These are phyloP conservation scores for Pangasius larnaudii DNA, from an alignment of 2,797 vertebrate species.

Conservation along the genomic window DNA sequence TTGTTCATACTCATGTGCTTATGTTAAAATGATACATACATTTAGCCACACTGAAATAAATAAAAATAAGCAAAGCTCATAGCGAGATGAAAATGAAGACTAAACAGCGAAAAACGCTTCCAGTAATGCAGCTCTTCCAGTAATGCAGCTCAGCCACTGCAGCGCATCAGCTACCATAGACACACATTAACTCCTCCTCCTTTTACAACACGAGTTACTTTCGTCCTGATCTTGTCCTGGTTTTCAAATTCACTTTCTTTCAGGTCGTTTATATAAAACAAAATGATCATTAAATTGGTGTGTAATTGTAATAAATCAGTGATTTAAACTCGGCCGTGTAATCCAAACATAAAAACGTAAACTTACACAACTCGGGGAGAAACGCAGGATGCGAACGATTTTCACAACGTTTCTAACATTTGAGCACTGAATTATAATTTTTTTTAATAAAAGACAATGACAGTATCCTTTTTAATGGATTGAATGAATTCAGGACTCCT, in stretches of 20 bases:
- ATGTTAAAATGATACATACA: background rate
- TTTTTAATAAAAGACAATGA: background rate
- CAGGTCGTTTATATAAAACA: background rate
- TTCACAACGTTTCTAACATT: background rate
- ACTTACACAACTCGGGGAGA: background rate
- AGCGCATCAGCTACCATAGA: background rate
- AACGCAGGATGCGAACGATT: background rate
- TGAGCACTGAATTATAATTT: background rate
- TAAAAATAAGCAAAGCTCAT: background rate
- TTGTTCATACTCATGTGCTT: background rate
- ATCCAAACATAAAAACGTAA: background rate
- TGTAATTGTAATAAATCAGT: no score
- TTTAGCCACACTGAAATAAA: background rate
- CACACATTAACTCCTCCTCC: background rate
- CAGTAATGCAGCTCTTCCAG: background rate
- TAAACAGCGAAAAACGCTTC: background rate
- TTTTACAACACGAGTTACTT: background rate
- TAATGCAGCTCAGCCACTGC: background rate
- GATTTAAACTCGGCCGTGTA: background rate
- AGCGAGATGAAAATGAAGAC: background rate
- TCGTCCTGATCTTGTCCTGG: background rate
- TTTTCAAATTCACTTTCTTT: background rate
- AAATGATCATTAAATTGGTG: no score
- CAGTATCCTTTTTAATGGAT: no score
- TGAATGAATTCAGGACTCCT: background rate